Evolutionary conservation across 2,797 vertebrate genomes (phyloP), one percentile per base, ranked within the genome.

Genomic region (Arctocebus calabarensis): DNA sequence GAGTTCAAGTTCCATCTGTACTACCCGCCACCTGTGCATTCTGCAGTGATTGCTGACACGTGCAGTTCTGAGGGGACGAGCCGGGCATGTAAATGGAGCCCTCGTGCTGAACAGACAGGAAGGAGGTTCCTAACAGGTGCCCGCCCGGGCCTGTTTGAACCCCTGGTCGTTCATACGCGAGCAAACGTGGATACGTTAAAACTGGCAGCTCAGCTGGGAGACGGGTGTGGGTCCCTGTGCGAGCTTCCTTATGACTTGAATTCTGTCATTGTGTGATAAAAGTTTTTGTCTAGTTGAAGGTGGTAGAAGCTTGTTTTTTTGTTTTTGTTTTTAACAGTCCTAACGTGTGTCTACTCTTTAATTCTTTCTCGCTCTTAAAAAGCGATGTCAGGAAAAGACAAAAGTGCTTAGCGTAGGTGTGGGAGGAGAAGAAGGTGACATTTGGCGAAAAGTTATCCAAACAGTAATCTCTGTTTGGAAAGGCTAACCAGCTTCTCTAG

Each of bases 171-270:
- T 90, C 95, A 0, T 0, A 17, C 4, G 17, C 29, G 83, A 83
- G 90, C 45, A 95, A 66, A 0, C 5, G 11, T 89, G 94, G 66
- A 86, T 89, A 14, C 0, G 1, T 84, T 93, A 43, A 0, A 0
- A 0, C 34, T 23, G 79, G 73, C 89, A 97, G 95, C 97, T 96
- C 74, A 1, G 84, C 93, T 3, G 20, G 83, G 94, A 48, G 93
- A 73, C 88, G 32, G 14, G 0, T 6, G 7, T 82, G 94, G 96
- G 93, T 88, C 92, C 12, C 95, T 57, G n/a, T 90, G 97, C 96
- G 96, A 96, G 98, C 97, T 98, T 97, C 98, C 96, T 93, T 90
- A 92, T 48, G 97, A 97, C 98, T 97, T 94, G 96, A 95, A 94
- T 95, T 83, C 29, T 25, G 91, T 97, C 96, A 62, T 97, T 92